Evolutionary conservation across 2,797 vertebrate species (phyloP).

Genomic region (Lithobates sylvaticus): DNA sequence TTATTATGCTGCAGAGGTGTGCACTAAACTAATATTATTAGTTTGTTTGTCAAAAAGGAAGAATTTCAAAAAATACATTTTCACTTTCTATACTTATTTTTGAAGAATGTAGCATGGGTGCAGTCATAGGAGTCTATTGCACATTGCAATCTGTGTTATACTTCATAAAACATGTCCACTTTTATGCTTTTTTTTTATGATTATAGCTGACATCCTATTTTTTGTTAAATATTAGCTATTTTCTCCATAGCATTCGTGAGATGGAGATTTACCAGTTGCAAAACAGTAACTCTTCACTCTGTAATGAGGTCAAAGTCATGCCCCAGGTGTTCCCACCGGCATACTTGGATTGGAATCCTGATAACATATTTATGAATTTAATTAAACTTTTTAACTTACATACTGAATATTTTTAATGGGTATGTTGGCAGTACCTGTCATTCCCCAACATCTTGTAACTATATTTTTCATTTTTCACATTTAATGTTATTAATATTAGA

Average conservation of each 20-base stretch:
- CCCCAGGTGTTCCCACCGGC: slow-evolving; percentile 4
- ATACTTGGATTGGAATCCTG: slow-evolving; percentile 30
- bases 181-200: not conserved
- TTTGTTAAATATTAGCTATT: slow-evolving; percentile 33
- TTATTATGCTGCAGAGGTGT: too few species aligned
- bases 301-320: slow-evolving; percentile 32
- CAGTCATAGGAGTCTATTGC: not conserved
- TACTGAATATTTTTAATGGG: not conserved
- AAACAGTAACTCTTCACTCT: slow-evolving; percentile 7
- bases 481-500: too few species aligned
- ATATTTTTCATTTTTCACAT: too few species aligned
- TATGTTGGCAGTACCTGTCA: not conserved
- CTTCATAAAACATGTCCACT: not conserved
- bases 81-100: not conserved
- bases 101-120: not conserved
- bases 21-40: too few species aligned
- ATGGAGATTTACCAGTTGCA: slow-evolving; percentile 8
- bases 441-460: not conserved
- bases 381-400: slow-evolving; percentile 10
- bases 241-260: slow-evolving; percentile 1
- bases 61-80: not conserved
- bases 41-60: not conserved
- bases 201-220: not conserved
- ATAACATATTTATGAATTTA: slow-evolving; percentile 18
- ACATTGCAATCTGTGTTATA: not conserved